phyloP scores from a whole-genome alignment of 2,888 invertebrate genomes.

The Pterobdella sp. region DNA sequence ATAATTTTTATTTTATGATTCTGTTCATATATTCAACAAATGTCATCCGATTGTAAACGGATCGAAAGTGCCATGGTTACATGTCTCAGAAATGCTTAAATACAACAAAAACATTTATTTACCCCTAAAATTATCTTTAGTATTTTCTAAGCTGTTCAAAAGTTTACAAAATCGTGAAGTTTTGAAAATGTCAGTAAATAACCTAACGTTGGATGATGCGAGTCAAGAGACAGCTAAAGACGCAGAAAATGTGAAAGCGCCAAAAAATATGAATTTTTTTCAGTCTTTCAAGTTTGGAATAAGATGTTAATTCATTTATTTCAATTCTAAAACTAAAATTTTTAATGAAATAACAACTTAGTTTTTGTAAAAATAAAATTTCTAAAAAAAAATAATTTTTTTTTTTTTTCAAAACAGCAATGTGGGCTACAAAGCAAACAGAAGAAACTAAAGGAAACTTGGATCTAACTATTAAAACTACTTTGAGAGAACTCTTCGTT shows the following conservation, averaged over 20 bases:
- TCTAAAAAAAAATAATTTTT: not conserved
- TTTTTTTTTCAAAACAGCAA: conserved; percentile 15
- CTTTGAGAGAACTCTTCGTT: conserved; percentile 51
- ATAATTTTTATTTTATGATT: too few relatives aligned
- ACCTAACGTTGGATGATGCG: too few relatives aligned
- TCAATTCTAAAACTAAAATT: not conserved
- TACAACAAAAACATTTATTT: not conserved
- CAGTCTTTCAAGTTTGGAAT: conserved; percentile 3
- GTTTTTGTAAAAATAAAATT: not conserved
- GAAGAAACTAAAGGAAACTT: conserved; percentile 48
- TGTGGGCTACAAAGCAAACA: conserved; percentile 51
- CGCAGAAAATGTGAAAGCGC: not conserved
- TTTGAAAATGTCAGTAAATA: not conserved
- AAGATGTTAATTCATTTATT: not conserved
- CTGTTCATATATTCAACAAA: conserved; percentile 5
- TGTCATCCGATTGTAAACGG: not conserved
- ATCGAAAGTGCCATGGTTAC: not conserved
- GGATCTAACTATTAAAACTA: conserved; percentile 51
- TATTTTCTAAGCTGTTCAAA: too few relatives aligned
- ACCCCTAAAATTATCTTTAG: too few relatives aligned
- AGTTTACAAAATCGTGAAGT: not conserved
- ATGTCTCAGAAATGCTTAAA: not conserved
- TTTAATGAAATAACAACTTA: not conserved
- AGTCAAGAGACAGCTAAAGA: not conserved
- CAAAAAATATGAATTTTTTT: not conserved